A percentile compares a stretch with the other conserved stretches of the same genome.
These are phyloP conservation scores for Platorchestia sp. DNA, from an alignment of 1,140 invertebrate genomes.

Conservation along the genomic window DNA sequence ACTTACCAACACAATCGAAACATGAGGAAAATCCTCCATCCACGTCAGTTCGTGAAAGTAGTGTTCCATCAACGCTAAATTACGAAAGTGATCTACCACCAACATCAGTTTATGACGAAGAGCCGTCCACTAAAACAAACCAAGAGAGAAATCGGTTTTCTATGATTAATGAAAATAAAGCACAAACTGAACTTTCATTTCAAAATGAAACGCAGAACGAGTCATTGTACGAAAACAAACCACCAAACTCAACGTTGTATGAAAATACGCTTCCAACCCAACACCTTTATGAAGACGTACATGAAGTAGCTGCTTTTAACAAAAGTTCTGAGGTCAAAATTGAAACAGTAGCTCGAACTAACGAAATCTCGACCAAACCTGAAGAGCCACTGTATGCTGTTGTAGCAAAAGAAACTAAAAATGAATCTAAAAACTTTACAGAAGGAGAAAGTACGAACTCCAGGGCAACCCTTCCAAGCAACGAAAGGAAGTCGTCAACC, in stretches of 20 bases:
- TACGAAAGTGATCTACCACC: not conserved
- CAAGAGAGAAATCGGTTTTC: not conserved
- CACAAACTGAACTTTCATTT: not conserved
- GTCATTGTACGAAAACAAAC: conserved; percentile 3
- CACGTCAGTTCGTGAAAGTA: not conserved
- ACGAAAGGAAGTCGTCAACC: not conserved
- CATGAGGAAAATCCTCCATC: not conserved
- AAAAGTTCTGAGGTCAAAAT: not conserved
- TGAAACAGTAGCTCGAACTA: not conserved
- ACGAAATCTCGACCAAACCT: not conserved
- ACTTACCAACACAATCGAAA: not conserved
- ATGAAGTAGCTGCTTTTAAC: not conserved
- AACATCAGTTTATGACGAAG: not conserved
- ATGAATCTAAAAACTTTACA: not conserved
- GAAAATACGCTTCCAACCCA: not conserved
- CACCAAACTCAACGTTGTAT: not conserved
- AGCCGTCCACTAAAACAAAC: not conserved
- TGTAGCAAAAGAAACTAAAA: not conserved
- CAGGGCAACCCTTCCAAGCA: not conserved
- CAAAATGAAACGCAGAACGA: not conserved
- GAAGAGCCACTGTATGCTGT: not conserved
- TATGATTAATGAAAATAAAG: not conserved
- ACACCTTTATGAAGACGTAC: not conserved
- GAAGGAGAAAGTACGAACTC: not conserved
- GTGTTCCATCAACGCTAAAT: not conserved